Conservation (phyloP, 2,113 vertebrate species). For the Bagarius yarrelli region DNA sequence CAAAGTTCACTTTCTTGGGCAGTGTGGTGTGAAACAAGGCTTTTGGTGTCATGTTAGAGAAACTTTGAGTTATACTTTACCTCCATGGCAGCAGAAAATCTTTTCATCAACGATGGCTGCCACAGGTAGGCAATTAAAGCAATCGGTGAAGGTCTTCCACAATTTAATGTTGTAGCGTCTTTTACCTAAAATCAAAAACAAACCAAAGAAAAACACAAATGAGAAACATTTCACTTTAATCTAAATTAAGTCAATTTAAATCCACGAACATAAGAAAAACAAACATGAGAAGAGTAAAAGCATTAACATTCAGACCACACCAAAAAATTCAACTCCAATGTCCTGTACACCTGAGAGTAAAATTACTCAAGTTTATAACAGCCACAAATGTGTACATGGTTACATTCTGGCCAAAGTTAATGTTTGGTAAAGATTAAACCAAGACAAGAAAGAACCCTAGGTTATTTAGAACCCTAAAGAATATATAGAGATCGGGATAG, state of each 20-base stretch:
- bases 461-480: too few species aligned
- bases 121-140: slow-evolving; percentile 95
- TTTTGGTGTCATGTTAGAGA: too few species aligned
- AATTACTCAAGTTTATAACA: background rate
- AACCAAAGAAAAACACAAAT: background rate
- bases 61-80: slow-evolving; percentile 60
- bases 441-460: too few species aligned
- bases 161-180: slow-evolving; percentile 97
- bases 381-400: background rate
- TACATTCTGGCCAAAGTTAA: background rate
- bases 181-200: slow-evolving; percentile 76
- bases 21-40: background rate
- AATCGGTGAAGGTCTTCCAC: slow-evolving; percentile 98
- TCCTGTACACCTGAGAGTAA: background rate
- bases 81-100: slow-evolving; percentile 98
- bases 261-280: too few species aligned
- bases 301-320: background rate
- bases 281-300: too few species aligned
- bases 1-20: background rate
- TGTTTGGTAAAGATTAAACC: too few species aligned
- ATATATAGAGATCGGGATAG: too few species aligned
- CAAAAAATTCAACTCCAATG: background rate
- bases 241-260: too few species aligned
- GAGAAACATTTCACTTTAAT: background rate
- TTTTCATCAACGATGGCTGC: slow-evolving; percentile 97